A percentile compares a stretch with the other conserved stretches of the same genome.
Evolutionary conservation across 2,113 vertebrate genomes (phyloP).

Genomic region (Marmota monax): DNA sequence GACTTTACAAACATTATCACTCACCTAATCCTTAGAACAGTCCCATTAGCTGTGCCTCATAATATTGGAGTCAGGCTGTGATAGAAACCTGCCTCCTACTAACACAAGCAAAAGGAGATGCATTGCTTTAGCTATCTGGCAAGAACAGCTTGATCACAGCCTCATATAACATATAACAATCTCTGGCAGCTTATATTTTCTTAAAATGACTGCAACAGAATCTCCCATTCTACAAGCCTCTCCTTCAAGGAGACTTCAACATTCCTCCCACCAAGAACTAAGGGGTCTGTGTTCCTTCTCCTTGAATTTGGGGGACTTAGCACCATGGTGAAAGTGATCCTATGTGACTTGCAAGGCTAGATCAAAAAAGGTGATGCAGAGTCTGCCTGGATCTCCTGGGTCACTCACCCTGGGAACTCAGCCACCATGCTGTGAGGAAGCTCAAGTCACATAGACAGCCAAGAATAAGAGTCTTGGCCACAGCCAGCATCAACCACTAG

Average conservation of each 20-base stretch:
- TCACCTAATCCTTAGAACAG: background rate
- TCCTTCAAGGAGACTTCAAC: background rate
- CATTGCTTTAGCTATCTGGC: background rate
- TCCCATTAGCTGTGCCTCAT: background rate
- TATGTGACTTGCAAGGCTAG: background rate
- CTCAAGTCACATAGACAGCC: background rate
- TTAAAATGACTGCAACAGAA: background rate
- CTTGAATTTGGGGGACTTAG: background rate
- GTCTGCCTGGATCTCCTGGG: background rate
- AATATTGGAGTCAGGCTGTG: background rate
- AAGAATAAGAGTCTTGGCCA: background rate
- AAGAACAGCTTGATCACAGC: background rate
- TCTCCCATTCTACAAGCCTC: background rate
- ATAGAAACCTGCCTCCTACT: background rate
- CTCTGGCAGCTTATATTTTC: background rate
- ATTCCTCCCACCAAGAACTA: background rate
- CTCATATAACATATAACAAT: background rate
- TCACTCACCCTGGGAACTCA: background rate
- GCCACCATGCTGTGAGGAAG: background rate
- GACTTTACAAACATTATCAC: background rate
- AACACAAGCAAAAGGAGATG: background rate
- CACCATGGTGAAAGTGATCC: background rate
- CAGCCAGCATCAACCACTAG: background rate
- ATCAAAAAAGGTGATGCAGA: background rate
- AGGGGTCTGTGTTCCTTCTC: background rate